Evolutionary conservation across 2,797 vertebrate genomes (phyloP).

Genomic region (Iguana delicatissima): DNA sequence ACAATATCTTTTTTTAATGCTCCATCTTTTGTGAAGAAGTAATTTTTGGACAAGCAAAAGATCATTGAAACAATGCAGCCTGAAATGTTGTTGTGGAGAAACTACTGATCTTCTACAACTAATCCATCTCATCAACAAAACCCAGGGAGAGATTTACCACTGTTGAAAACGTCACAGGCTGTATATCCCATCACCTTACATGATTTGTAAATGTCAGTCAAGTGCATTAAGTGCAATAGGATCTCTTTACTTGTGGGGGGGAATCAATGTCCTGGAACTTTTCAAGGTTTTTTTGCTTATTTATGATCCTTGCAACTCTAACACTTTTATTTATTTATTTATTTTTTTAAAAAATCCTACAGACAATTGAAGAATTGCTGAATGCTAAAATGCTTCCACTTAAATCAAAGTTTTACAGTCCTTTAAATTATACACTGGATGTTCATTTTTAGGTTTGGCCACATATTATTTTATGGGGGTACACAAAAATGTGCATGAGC

Average conservation of each 20-base stretch:
- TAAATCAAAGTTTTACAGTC: conserved; percentile 45
- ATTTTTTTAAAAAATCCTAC: background rate
- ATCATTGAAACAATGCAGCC: background rate
- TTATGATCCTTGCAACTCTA: background rate
- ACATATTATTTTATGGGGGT: conserved; percentile 36
- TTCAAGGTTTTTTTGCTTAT: conserved; percentile 32
- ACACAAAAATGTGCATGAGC: conserved; percentile 3
- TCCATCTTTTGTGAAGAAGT: background rate
- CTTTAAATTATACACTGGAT: conserved; percentile 23
- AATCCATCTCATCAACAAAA: background rate
- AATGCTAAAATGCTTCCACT: conserved; percentile 23
- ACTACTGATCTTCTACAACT: background rate
- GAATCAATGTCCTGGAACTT: conserved; percentile 21
- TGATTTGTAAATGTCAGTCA: conserved; percentile 26
- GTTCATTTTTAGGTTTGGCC: conserved; percentile 51
- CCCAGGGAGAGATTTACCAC: background rate
- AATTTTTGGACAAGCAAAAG: background rate
- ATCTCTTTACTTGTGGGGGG: conserved; percentile 1
- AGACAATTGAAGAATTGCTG: conserved; percentile 26
- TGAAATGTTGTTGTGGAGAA: background rate
- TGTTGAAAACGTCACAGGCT: background rate
- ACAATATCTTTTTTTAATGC: background rate
- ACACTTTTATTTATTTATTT: background rate
- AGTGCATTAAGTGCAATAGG: background rate
- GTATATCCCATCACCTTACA: background rate